phyloP scores from a whole-genome alignment of 2,113 vertebrate genomes.

The Suricata suricatta region DNA sequence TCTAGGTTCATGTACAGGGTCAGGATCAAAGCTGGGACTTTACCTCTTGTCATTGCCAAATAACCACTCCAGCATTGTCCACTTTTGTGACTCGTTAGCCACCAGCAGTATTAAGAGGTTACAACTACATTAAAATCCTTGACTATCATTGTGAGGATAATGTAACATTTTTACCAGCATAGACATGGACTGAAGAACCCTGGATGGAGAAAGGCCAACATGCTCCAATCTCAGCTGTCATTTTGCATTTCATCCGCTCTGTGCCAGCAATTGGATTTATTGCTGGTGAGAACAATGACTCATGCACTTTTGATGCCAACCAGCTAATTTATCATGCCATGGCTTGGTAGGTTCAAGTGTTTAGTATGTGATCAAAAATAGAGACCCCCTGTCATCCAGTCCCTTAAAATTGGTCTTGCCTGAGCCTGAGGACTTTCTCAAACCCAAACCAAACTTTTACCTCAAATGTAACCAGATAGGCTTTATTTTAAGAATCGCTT shows the following conservation, averaged over 20 bases:
- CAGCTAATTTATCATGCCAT: constrained; percentile 55
- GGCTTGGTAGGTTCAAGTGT: constrained; percentile 26
- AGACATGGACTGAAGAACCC: background rate
- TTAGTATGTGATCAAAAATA: constrained; percentile 61
- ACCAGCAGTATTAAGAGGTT: background rate
- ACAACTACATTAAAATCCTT: background rate
- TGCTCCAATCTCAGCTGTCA: constrained; percentile 54
- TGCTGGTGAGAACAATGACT: constrained; percentile 67
- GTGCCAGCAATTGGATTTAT: constrained; percentile 61
- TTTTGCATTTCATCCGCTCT: constrained; percentile 44
- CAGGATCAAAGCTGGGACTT: background rate
- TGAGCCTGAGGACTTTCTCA: background rate
- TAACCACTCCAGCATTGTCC: background rate
- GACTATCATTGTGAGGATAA: background rate
- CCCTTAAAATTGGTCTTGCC: background rate
- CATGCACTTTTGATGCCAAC: constrained; percentile 42
- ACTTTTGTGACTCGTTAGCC: background rate
- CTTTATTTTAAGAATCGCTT: constrained; percentile 45
- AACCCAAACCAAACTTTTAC: background rate
- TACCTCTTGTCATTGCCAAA: background rate
- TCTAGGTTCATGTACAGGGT: background rate
- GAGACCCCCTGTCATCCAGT: background rate
- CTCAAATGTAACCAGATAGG: background rate
- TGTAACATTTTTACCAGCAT: background rate
- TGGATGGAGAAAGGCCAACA: constrained; percentile 26